Percentiles rank a stretch among this genome's conserved stretches.
These are phyloP conservation scores for Ciconia stormi DNA, from an alignment of 2,113 vertebrate species.

Conservation along the genomic window DNA sequence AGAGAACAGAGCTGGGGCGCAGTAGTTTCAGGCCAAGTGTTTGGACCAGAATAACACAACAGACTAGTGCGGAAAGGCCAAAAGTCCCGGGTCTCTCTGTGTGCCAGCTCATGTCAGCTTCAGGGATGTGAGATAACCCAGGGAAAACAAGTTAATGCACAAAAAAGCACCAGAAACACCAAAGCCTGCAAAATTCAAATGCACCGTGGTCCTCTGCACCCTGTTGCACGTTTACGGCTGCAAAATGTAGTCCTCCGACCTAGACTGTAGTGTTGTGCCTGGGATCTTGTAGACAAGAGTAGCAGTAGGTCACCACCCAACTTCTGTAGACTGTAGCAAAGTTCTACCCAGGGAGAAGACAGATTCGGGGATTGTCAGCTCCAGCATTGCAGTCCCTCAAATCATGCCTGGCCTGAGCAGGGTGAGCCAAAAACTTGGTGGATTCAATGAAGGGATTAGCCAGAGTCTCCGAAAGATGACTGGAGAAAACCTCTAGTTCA, in stretches of 20 bases:
- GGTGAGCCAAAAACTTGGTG: background rate
- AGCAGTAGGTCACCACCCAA: background rate
- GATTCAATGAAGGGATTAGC: too few species aligned
- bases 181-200: background rate
- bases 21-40: background rate
- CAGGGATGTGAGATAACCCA: background rate
- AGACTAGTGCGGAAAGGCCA: background rate
- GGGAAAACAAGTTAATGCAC: background rate
- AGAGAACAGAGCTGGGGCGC: background rate
- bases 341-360: background rate
- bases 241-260: background rate
- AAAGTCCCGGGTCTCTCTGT: background rate
- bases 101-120: background rate
- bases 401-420: background rate
- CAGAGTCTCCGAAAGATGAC: background rate
- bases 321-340: background rate
- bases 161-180: background rate
- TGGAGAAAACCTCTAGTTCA: background rate
- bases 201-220: background rate
- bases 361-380: background rate
- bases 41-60: background rate
- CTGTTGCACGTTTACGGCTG: fast-evolving
- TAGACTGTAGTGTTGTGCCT: background rate
- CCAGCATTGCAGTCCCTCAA: background rate
- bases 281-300: background rate